A percentile compares a stretch with the other conserved stretches of the same genome.
phyloP scores from a whole-genome alignment of 2,888 invertebrate species.

The Erpobdella octoculata region DNA sequence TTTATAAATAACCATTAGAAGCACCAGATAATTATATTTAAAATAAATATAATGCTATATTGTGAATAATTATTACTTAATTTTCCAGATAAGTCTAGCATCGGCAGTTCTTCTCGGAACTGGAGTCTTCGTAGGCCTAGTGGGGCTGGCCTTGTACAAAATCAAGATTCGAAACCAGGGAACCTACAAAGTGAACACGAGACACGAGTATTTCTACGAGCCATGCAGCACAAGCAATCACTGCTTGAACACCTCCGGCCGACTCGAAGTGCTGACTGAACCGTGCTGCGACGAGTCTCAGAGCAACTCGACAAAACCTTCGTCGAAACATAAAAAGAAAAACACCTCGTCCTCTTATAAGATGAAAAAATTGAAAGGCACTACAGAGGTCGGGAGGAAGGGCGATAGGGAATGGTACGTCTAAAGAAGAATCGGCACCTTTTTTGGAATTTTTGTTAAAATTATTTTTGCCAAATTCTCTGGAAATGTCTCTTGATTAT shows the following conservation, averaged over 20 bases:
- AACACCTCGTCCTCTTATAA: not conserved
- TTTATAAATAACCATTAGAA: no score
- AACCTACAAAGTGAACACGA: conserved; percentile 9
- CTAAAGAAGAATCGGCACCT: conserved; percentile 63
- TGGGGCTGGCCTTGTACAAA: conserved; percentile 8
- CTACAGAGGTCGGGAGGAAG: not conserved
- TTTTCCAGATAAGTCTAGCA: conserved; percentile 8
- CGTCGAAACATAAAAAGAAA: not conserved
- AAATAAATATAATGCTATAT: not conserved
- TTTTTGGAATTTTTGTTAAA: no score
- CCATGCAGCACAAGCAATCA: not conserved
- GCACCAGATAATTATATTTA: not conserved
- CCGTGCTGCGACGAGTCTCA: not conserved
- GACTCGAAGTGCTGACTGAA: not conserved
- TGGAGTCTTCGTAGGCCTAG: conserved; percentile 3
- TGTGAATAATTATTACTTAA: not conserved
- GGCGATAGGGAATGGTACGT: conserved; percentile 55
- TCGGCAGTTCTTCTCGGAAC: not conserved
- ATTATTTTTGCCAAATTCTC: not conserved
- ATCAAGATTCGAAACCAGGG: conserved; percentile 14
- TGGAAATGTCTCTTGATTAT: no score
- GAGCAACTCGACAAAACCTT: not conserved
- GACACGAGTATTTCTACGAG: conserved; percentile 1
- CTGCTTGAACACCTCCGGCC: not conserved
- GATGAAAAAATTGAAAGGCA: not conserved